Base-by-base conservation (phyloP, 2,797 vertebrate species). In the Galago senegalensis region DNA sequence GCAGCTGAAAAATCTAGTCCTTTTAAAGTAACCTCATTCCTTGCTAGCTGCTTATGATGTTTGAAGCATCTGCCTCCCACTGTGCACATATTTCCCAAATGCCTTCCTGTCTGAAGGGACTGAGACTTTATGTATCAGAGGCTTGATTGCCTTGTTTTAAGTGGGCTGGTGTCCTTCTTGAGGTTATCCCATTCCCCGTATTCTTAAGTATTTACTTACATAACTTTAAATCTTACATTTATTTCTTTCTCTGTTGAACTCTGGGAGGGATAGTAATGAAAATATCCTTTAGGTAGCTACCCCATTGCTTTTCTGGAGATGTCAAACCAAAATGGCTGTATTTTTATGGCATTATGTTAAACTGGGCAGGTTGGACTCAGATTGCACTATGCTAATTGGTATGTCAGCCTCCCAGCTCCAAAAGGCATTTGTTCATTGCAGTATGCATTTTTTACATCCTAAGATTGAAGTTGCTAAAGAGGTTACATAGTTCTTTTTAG, bases 211-310 rank as follows among this genome's bases (percentile, higher is more conserved):
- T 53, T 53, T 53, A 53, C 49, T 53, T 53, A 53, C 49, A 16
- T 53, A 53, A 53, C 82, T 81, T 81, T 43, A 92, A 53, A 17
- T 84, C 93, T 95, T 93, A 3, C 23, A 17, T 90, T 56, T 87
- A 4, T 65, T 79, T 72, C 46, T 93, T 82, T 53, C 40, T 75
- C 34, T 88, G 0, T 93, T 81, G 79, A 86, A n/a, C 83, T 25
- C 70, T n/a, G 23, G 67, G n/a, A 77, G 75, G 27, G 11, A n/a
- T 0, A 12, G 46, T 31, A 31, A 81, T 79, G 80, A 84, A 58
- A 86, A 43, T 34, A 31, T n/a, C 89, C 65, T 94, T 75, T 58
- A 20, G 65, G 16, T 7, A 18, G 43, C 34, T 13, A 4, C 6
- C 70, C 25, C 53, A 0, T 56, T 65, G 79, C 75, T 27, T 25